Evolutionary conservation across 2,797 vertebrate genomes (phyloP), one percentile per base, ranked within the genome.

Genomic region (Lutjanus argentimaculatus): DNA sequence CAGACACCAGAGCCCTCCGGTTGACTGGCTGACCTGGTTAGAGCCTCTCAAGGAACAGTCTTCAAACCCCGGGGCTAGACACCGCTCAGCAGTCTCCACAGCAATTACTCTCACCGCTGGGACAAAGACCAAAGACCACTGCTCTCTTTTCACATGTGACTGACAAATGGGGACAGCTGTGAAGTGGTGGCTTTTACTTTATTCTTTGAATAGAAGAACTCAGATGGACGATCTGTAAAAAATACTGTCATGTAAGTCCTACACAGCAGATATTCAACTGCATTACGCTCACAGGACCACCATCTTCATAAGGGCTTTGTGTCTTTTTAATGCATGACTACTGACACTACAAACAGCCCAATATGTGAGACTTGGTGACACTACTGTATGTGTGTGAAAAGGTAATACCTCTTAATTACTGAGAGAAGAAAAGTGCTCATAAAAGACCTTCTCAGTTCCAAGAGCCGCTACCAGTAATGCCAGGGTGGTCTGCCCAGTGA

Each of bases 11-110:
- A 75, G 59, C 43, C 67, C 73, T 75, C 49, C 0, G 21, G 79
- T 80, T 82, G 81, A 84, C 77, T 70, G 25, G 21, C 40, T 74
- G 77, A 64, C 83, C 80, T 55, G 77, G 46, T 82, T 66, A 42
- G 15, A 79, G 77, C 70, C 40, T 77, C 76, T 80, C 55, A 67
- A 67, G 46, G 79, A 76, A 42, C n/a, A 14, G 2, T 75, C 65
- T 53, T 85, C 51, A 74, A 82, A 70, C 77, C 83, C 43, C 1
- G 12, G 61, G 77, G 80, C 80, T 52, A 62, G 57, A 82, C 49
- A 43, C 46, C 12, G 1, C 55, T 87, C 69, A 71, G 75, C 22
- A 66, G 68, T 71, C 66, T 71, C 51, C 52, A 48, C 58, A 83
- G 67, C 79, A 80, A 85, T 83, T 66, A 83, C 55, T 49, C 61